Evolutionary conservation across 2,888 invertebrate species (phyloP).

Genomic region (Eustalomyia histrio): DNA sequence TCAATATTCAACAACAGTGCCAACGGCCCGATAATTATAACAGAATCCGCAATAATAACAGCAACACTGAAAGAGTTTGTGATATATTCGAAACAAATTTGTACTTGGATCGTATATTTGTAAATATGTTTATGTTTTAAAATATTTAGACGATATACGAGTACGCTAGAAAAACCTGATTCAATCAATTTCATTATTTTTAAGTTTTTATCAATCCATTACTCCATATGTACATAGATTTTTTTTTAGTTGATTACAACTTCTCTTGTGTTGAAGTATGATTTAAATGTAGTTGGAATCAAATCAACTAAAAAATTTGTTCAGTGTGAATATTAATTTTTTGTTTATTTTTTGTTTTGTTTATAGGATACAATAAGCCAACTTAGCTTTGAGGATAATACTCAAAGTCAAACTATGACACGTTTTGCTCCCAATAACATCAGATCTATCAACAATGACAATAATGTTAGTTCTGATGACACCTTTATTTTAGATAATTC

Average conservation of each 20-base stretch:
- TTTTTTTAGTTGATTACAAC: too few species aligned
- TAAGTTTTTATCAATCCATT: background rate
- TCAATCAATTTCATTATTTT: background rate
- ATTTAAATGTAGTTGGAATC: too few species aligned
- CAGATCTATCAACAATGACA: too few species aligned
- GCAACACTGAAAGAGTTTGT: slow-evolving; percentile 65
- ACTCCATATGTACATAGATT: background rate
- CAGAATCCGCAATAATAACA: slow-evolving; percentile 30
- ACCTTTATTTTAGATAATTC: background rate
- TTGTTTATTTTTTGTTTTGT: too few species aligned
- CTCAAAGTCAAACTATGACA: background rate
- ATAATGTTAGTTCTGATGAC: too few species aligned
- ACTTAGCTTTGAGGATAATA: background rate
- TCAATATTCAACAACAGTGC: slow-evolving; percentile 39
- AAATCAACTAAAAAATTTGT: background rate
- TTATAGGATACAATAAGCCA: too few species aligned
- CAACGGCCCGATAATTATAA: slow-evolving; percentile 44
- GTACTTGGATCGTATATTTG: slow-evolving; percentile 75
- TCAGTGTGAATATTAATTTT: background rate
- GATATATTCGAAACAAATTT: slow-evolving; percentile 74
- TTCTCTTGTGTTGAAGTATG: too few species aligned
- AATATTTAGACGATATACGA: background rate
- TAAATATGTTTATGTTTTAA: slow-evolving; percentile 60
- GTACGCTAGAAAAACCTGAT: background rate
- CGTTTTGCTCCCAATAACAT: too few species aligned